Percentiles rank a stretch among this genome's conserved stretches.
phyloP scores from a whole-genome alignment of 2,113 vertebrate species.

The Empidonax traillii region DNA sequence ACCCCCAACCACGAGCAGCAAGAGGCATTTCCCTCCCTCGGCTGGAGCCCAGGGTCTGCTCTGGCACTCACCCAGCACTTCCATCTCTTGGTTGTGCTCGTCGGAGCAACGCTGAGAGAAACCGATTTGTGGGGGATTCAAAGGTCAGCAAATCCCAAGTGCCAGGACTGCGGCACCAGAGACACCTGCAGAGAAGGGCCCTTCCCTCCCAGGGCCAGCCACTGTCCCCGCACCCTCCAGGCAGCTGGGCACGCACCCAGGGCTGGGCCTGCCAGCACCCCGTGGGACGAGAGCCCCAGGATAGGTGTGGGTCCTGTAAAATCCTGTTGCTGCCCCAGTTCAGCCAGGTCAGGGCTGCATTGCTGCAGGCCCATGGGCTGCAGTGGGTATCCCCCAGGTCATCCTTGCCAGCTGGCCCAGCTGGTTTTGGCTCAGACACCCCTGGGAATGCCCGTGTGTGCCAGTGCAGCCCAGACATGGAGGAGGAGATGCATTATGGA shows the following conservation, averaged over 20 bases:
- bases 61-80: constrained; percentile 18
- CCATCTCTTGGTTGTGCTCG: not conserved
- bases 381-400: accelerated
- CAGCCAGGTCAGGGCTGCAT: not conserved
- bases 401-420: not conserved
- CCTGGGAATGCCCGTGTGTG: not conserved
- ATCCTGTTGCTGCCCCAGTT: not conserved
- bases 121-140: not conserved
- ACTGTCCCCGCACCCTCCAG: not conserved
- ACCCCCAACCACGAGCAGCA: not conserved
- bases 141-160: constrained; percentile 30
- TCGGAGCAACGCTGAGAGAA: not conserved
- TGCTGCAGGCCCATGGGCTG: not conserved
- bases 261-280: not conserved
- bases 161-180: not conserved
- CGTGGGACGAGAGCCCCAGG: not conserved
- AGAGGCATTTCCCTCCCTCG: not conserved
- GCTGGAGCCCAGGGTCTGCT: not conserved
- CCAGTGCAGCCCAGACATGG: not conserved
- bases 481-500: not conserved
- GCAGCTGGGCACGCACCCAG: too few species aligned
- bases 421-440: not conserved
- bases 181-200: not conserved
- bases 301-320: not conserved
- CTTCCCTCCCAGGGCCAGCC: not conserved